phyloP scores from a whole-genome alignment of 2,113 vertebrate species.

The Chloebia gouldiae region DNA sequence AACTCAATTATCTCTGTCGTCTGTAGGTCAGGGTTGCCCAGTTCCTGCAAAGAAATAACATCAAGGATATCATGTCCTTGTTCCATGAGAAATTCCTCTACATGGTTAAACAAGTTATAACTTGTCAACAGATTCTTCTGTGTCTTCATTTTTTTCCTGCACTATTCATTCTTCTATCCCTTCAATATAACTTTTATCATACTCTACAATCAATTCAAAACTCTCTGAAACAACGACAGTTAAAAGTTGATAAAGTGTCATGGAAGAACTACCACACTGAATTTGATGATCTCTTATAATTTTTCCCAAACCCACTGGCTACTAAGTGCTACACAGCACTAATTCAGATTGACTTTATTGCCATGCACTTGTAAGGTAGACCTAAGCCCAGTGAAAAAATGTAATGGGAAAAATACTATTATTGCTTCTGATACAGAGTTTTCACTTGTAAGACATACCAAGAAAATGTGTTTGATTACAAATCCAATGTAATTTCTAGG shows the following conservation, averaged over 20 bases:
- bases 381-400: not conserved
- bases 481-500: not conserved
- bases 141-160: not conserved
- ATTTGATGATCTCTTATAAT: not conserved
- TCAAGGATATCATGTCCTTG: too few species aligned
- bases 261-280: accelerated
- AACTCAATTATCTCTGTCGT: too few species aligned
- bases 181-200: not conserved
- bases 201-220: not conserved
- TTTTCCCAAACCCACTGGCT: not conserved
- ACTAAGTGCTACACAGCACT: not conserved
- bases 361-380: not conserved
- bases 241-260: not conserved
- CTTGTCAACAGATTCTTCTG: accelerated
- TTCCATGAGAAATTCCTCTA: too few species aligned
- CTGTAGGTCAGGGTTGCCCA: too few species aligned
- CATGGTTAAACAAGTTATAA: not conserved
- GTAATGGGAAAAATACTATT: not conserved
- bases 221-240: not conserved
- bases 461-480: not conserved
- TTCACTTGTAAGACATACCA: not conserved
- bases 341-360: not conserved
- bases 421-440: not conserved
- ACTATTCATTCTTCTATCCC: not conserved
- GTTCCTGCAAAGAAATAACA: too few species aligned